Conservation (phyloP, 2,888 invertebrate genomes). For the Volucella zonaria region DNA sequence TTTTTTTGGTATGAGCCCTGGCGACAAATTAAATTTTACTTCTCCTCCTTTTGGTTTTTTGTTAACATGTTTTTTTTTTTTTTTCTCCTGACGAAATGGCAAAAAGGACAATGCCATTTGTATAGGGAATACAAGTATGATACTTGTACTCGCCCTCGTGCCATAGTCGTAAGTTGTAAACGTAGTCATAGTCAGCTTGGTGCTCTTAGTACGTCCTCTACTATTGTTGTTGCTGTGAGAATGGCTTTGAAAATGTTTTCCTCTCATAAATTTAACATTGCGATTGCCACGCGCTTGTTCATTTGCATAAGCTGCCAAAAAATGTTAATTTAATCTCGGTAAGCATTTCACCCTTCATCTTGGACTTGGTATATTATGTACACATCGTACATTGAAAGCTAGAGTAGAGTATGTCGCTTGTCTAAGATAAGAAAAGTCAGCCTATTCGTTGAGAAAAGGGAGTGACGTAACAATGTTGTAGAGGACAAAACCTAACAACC, state of each 20-base stretch:
- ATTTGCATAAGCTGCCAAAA: conserved; percentile 55
- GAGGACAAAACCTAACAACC: neutral
- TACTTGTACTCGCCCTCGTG: too few species aligned
- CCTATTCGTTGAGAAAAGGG: neutral
- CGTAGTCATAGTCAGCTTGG: too few species aligned
- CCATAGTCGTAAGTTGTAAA: too few species aligned
- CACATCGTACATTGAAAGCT: too few species aligned
- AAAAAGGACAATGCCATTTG: conserved; percentile 28
- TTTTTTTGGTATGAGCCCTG: conserved; percentile 11
- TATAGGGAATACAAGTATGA: conserved; percentile 5
- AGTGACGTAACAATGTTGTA: neutral
- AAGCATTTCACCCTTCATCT: conserved; percentile 18
- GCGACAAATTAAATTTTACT: conserved; percentile 52
- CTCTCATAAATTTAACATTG: conserved; percentile 40
- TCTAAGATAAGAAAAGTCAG: neutral
- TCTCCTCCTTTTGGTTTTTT: conserved; percentile 6
- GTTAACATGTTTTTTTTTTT: conserved; percentile 38
- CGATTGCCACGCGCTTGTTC: conserved; percentile 14
- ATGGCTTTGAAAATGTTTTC: neutral
- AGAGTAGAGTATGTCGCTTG: conserved; percentile 20
- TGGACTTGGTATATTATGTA: conserved; percentile 8
- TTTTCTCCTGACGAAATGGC: conserved; percentile 8
- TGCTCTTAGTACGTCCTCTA: neutral
- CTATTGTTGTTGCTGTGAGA: neutral
- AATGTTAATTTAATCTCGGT: conserved; percentile 49